Evolutionary conservation across 2,797 vertebrate genomes (phyloP).

Genomic region (Falco concolor): DNA sequence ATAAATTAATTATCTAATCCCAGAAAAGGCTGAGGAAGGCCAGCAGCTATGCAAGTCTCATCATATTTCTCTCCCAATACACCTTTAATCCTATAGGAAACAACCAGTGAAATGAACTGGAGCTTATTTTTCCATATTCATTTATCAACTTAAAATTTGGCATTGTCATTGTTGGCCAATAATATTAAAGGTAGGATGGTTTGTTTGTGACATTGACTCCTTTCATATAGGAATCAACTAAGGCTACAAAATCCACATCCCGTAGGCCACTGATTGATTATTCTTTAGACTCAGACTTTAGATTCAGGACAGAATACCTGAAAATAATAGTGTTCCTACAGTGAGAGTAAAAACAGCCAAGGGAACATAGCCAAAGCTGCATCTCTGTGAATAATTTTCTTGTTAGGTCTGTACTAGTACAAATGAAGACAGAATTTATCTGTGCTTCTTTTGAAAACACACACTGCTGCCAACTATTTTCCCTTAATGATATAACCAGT

Average conservation of each 20-base stretch:
- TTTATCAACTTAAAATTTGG: neutral
- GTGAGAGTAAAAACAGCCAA: neutral
- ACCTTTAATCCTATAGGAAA: neutral
- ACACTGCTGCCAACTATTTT: neutral
- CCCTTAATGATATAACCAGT: neutral
- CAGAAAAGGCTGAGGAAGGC: neutral
- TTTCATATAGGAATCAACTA: neutral
- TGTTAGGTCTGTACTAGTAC: neutral
- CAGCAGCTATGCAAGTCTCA: neutral
- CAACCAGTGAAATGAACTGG: neutral
- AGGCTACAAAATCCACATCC: neutral
- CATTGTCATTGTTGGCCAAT: neutral
- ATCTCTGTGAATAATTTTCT: neutral
- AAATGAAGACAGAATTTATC: neutral
- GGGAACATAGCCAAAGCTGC: neutral
- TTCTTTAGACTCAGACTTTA: neutral
- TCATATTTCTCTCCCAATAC: neutral
- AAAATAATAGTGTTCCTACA: neutral
- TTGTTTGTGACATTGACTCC: neutral
- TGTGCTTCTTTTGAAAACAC: neutral
- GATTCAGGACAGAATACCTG: neutral
- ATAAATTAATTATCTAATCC: neutral
- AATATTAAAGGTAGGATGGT: neutral
- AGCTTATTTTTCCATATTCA: neutral
- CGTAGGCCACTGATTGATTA: neutral